Conservation (phyloP, 2,797 vertebrate species). For the Acanthurus tractus region DNA sequence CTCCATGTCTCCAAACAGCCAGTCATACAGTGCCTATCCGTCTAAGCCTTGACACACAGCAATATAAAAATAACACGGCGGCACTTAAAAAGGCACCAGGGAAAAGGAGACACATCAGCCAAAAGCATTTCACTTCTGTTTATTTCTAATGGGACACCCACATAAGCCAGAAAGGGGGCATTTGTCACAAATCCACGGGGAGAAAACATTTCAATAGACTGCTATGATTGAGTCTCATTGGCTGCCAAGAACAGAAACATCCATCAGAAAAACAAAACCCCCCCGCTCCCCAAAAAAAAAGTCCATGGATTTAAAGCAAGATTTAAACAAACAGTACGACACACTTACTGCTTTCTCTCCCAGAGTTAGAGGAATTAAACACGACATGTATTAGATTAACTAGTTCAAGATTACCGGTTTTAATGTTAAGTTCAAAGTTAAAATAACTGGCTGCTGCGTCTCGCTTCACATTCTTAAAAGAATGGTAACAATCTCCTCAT, state of each 20-base stretch:
- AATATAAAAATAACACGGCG: conserved; percentile 78
- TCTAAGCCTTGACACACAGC: conserved; percentile 71
- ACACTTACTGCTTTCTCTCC: too few relatives aligned
- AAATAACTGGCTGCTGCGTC: too few relatives aligned
- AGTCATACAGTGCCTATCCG: conserved; percentile 65
- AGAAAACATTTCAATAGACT: conserved; percentile 60
- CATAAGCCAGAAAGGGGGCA: conserved; percentile 46
- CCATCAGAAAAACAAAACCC: conserved; percentile 36
- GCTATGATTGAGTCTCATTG: conserved; percentile 54
- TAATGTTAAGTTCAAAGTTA: too few relatives aligned
- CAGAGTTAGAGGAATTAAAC: too few relatives aligned
- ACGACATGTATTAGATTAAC: too few relatives aligned
- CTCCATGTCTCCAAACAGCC: conserved; percentile 62
- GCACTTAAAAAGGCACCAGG: conserved; percentile 77
- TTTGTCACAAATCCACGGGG: conserved; percentile 70
- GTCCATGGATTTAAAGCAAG: too few relatives aligned
- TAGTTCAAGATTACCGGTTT: too few relatives aligned
- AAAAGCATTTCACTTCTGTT: conserved; percentile 77
- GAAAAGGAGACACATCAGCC: conserved; percentile 69
- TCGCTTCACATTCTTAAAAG: too few relatives aligned
- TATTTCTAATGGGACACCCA: conserved; percentile 76
- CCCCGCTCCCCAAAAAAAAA: background rate
- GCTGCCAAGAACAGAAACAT: conserved; percentile 50
- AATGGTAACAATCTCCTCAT: too few relatives aligned
- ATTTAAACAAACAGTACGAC: too few relatives aligned